Evolutionary conservation across 1,140 invertebrate species (phyloP), one percentile per base, ranked within the genome.

Genomic region (Antheraea pernyi): DNA sequence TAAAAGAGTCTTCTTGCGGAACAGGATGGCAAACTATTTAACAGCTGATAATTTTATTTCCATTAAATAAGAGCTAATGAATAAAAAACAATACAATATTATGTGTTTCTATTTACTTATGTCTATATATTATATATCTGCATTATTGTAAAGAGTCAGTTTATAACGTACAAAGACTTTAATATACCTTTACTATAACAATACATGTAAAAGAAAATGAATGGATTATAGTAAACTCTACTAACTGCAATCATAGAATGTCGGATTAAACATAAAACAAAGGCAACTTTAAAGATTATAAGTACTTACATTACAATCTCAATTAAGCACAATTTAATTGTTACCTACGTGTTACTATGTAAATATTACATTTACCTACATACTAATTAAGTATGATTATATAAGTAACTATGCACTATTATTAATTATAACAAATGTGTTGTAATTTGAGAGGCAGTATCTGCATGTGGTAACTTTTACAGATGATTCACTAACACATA

Each of bases 391-490:
- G 46, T 53, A 53, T 53, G 46, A 16, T 53, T 16, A 53, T 5
- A 53, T 53, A 16, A 53, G 46, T 53, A 53, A 42, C 8, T 42
- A 42, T 30, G 11, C 39, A 42, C 11, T 42, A 53, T 53, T 16
- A 53, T 53, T 16, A 37, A 37, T 36, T 63, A 36, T 63, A 63
- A 36, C 61, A 63, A 63, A 63, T 63, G 37, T 37, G 61, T 63
- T 63, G 19, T 18, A 63, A 63, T 37, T 22, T 60, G 61, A 63
- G 37, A 30, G 30, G 61, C 61, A 63, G 61, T 60, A 30, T 60
- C 59, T 60, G 59, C 59, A 22, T 60, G 59, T 63, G 61, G 61
- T 63, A 63, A 63, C 61, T 63, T 63, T 63, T 7, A 63, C 22
- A 36, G 61, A 37, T 63, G 46, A 53, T 53, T 53, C 13, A 53